Percentiles rank a stretch among this genome's conserved stretches.
Conservation (phyloP, 2,113 vertebrate genomes). For the Hemiscyllium ocellatum region DNA sequence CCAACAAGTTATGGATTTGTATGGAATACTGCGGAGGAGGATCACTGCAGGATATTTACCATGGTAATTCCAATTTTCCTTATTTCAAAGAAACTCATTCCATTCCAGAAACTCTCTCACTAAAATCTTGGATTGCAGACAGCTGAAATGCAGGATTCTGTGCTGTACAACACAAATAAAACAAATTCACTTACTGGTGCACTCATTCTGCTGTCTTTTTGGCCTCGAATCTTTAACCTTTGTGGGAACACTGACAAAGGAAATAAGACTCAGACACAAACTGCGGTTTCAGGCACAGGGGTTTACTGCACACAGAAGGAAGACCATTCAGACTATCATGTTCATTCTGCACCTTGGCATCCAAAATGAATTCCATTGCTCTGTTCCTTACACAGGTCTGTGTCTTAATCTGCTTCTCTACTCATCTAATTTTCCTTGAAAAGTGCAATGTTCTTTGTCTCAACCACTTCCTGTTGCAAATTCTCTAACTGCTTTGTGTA, state of each 20-base stretch:
- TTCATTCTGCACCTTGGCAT: neutral
- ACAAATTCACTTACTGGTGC: neutral
- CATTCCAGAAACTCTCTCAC: neutral
- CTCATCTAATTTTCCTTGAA: neutral
- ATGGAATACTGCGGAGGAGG: slow-evolving; percentile 89
- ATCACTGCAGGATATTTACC: slow-evolving; percentile 82
- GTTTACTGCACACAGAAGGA: neutral
- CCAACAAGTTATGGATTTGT: slow-evolving; percentile 82
- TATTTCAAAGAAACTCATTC: neutral
- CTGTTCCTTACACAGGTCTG: neutral
- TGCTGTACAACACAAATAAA: neutral
- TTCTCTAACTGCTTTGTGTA: neutral
- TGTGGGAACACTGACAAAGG: neutral
- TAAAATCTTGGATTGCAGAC: neutral
- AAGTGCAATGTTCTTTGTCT: neutral
- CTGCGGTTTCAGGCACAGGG: neutral
- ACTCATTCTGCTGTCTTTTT: neutral
- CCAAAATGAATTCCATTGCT: neutral
- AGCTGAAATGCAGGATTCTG: neutral
- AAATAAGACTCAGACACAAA: neutral
- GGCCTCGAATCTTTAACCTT: slow-evolving; percentile 37
- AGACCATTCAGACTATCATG: neutral
- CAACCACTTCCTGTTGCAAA: neutral
- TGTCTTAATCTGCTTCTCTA: neutral
- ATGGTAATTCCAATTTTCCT: slow-evolving; percentile 55